Evolutionary conservation across 2,113 vertebrate genomes (phyloP).

Genomic region (Zingel zingel): DNA sequence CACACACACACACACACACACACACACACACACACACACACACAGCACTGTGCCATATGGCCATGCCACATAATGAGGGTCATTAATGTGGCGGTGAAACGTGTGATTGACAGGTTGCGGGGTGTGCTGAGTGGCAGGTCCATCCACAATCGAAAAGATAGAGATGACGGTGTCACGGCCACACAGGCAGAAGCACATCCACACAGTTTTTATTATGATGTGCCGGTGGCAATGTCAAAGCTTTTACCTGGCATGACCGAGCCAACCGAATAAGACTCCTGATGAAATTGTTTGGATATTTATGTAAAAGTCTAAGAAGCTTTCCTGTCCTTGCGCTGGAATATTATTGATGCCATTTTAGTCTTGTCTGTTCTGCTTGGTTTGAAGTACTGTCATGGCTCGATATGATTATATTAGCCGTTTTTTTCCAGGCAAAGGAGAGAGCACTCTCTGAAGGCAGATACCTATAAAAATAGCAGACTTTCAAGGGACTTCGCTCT

Average conservation of each 20-base stretch:
- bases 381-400: constrained; percentile 73
- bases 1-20: constrained; percentile 18
- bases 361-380: constrained; percentile 54
- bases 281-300: constrained; percentile 56
- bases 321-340: constrained; percentile 32
- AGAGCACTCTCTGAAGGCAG: constrained; percentile 32
- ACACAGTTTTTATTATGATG: constrained; percentile 39
- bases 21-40: constrained; percentile 17
- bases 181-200: constrained; percentile 4
- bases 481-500: constrained; percentile 17
- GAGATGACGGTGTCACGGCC: constrained; percentile 48
- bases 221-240: constrained; percentile 50
- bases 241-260: constrained; percentile 52
- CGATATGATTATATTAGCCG: constrained; percentile 65
- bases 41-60: constrained; percentile 59
- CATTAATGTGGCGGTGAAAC: constrained; percentile 58
- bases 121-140: constrained; percentile 66
- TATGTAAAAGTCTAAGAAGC: constrained; percentile 58
- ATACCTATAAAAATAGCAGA: constrained; percentile 38
- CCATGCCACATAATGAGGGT: constrained; percentile 72
- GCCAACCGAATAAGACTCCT: constrained; percentile 24
- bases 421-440: constrained; percentile 22
- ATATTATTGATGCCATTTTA: constrained; percentile 51
- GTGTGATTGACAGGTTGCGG: constrained; percentile 73
- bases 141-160: constrained; percentile 38